Conservation (phyloP, 2,113 vertebrate species). For the Amphilophus citrinellus region DNA sequence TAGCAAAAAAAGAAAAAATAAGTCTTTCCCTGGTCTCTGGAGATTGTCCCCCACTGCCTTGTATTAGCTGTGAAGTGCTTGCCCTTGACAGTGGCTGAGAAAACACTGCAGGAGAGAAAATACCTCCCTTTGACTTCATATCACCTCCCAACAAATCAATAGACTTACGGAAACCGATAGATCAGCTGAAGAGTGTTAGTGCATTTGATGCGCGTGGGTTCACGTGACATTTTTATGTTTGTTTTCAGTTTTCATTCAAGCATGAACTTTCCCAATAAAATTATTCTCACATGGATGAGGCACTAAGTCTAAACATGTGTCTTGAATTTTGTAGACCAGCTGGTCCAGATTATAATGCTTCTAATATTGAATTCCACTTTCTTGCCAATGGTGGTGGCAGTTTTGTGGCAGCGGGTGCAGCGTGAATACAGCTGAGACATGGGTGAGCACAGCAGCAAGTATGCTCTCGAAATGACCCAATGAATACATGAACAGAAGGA, state of each 20-base stretch:
- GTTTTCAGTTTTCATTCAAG: neutral
- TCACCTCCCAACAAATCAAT: constrained; percentile 46
- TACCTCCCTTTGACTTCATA: constrained; percentile 20
- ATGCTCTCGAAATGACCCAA: constrained; percentile 3
- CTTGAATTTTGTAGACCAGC: constrained; percentile 33
- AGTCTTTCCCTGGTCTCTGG: neutral
- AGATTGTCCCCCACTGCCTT: constrained; percentile 29
- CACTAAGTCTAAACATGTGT: constrained; percentile 31
- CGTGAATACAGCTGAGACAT: constrained; percentile 23
- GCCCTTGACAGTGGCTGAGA: constrained; percentile 38
- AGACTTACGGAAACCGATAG: constrained; percentile 18
- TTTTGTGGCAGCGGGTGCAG: constrained; percentile 33
- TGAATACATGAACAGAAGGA: constrained; percentile 11
- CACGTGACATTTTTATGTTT: neutral
- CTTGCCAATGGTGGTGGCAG: constrained; percentile 7
- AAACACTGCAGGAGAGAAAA: constrained; percentile 44
- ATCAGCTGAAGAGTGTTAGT: neutral
- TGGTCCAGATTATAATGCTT: constrained; percentile 24
- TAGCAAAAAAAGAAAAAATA: constrained; percentile 7
- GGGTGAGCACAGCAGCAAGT: constrained; percentile 13
- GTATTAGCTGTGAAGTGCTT: constrained; percentile 33
- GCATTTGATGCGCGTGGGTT: constrained; percentile 9
- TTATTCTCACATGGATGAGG: constrained; percentile 14
- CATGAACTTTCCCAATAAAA: neutral
- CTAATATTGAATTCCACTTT: constrained; percentile 51